Conservation (phyloP, 2,888 invertebrate genomes). For the Drosophila limbata region DNA sequence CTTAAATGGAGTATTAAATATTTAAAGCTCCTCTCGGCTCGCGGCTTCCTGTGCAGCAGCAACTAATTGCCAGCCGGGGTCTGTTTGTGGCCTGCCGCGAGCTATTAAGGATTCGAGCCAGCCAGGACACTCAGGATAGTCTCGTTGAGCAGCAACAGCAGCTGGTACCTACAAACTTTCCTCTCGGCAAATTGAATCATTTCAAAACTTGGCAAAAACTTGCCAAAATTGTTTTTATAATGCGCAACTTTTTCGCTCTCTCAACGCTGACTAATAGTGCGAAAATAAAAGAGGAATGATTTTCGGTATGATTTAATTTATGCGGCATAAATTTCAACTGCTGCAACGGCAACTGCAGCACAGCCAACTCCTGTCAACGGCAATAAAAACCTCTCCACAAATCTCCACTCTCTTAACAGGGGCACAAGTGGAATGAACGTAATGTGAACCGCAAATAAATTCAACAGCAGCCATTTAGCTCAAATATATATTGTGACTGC, state of each 20-base stretch:
- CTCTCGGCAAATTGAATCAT: slow-evolving; percentile 70
- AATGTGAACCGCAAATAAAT: slow-evolving; percentile 70
- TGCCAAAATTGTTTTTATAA: slow-evolving; percentile 74
- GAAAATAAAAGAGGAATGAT: slow-evolving; percentile 29
- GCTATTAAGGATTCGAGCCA: slow-evolving; percentile 43
- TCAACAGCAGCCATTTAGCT: slow-evolving; percentile 60
- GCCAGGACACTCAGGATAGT: slow-evolving; percentile 30
- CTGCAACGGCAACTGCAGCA: slow-evolving; percentile 47
- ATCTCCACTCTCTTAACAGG: slow-evolving; percentile 11
- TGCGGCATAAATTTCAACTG: slow-evolving; percentile 52
- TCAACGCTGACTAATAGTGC: slow-evolving; percentile 54
- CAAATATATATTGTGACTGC: slow-evolving; percentile 48
- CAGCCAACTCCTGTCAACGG: slow-evolving; percentile 30
- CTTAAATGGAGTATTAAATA: slow-evolving; percentile 21
- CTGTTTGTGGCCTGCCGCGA: slow-evolving; percentile 52
- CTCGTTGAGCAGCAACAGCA: slow-evolving; percentile 29
- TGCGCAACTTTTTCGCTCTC: slow-evolving; percentile 55
- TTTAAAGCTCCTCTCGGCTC: slow-evolving; percentile 18
- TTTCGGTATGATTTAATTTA: slow-evolving; percentile 64
- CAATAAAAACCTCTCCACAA: slow-evolving; percentile 26
- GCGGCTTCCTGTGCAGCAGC: slow-evolving; percentile 31
- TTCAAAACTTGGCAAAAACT: slow-evolving; percentile 67
- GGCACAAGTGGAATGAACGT: slow-evolving; percentile 22
- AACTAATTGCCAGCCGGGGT: slow-evolving; percentile 55
- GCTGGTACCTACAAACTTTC: slow-evolving; percentile 58